Evolutionary conservation across 2,888 invertebrate genomes (phyloP).

Genomic region (Diogma glabrata): DNA sequence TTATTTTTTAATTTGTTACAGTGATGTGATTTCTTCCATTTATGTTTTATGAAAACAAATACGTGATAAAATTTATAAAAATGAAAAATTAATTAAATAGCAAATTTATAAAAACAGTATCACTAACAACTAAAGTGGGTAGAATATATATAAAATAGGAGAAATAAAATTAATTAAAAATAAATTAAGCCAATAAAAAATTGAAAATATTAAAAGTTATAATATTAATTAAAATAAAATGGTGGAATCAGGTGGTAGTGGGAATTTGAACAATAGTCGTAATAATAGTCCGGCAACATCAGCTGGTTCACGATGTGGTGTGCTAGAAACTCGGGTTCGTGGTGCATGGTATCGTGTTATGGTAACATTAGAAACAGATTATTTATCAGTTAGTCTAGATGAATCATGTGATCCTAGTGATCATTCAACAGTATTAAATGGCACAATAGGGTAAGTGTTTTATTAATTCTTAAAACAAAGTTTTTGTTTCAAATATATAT

Average conservation of each 20-base stretch:
- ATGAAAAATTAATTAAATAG: too few species aligned
- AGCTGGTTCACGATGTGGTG: slow-evolving; percentile 58
- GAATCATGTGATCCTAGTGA: slow-evolving; percentile 63
- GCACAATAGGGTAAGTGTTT: slow-evolving; percentile 43
- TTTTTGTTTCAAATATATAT: too few species aligned
- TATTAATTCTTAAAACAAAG: not conserved
- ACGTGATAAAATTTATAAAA: too few species aligned
- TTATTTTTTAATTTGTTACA: too few species aligned
- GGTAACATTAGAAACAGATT: slow-evolving; percentile 85
- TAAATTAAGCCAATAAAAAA: too few species aligned
- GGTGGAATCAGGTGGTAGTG: slow-evolving; percentile 32
- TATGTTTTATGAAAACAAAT: too few species aligned
- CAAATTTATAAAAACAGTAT: too few species aligned
- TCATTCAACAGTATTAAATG: slow-evolving; percentile 60
- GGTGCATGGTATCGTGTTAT: slow-evolving; percentile 90
- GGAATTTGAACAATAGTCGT: slow-evolving; percentile 7
- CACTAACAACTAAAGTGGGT: too few species aligned
- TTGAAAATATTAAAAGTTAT: too few species aligned
- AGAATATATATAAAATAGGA: too few species aligned
- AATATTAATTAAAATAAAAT: slow-evolving; percentile 20
- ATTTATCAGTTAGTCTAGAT: slow-evolving; percentile 75
- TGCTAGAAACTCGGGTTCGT: slow-evolving; percentile 80
- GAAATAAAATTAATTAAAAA: too few species aligned
- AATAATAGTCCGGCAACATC: slow-evolving; percentile 25
- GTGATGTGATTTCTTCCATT: too few species aligned